phyloP scores from a whole-genome alignment of 2,888 invertebrate species.

The Xanthia icteritia region DNA sequence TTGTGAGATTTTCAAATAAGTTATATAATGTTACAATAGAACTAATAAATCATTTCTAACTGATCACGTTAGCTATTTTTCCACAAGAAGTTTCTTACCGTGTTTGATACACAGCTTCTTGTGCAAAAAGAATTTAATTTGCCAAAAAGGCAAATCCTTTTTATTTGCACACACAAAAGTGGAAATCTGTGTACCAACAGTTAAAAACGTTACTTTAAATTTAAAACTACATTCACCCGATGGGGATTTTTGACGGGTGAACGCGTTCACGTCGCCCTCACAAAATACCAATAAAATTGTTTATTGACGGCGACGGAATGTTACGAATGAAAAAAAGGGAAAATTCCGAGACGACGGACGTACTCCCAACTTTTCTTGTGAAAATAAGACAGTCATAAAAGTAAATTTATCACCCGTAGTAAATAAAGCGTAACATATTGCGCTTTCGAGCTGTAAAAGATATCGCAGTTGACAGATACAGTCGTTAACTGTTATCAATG shows the following conservation, averaged over 20 bases:
- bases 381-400: conserved; percentile 88
- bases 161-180: conserved; percentile 29
- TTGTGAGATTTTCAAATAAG: neutral
- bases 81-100: too few relatives aligned
- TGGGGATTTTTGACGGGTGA: conserved; percentile 60
- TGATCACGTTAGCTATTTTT: too few relatives aligned
- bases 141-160: conserved; percentile 7
- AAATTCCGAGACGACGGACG: conserved; percentile 75
- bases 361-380: conserved; percentile 77
- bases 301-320: conserved; percentile 78
- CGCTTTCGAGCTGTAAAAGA: conserved; percentile 80
- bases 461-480: conserved; percentile 74
- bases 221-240: conserved; percentile 50
- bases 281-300: conserved; percentile 83
- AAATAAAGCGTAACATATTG: conserved; percentile 87
- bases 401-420: conserved; percentile 85
- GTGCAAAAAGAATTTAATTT: neutral
- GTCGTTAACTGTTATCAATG: conserved; percentile 76
- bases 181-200: conserved; percentile 49
- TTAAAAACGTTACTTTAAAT: conserved; percentile 50
- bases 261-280: conserved; percentile 58
- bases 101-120: neutral
- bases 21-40: neutral
- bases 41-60: too few relatives aligned
- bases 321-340: conserved; percentile 75